Percentiles rank a stretch among this genome's conserved stretches.
Conservation (phyloP, 1,140 invertebrate genomes). For the Hyphantria cunea region DNA sequence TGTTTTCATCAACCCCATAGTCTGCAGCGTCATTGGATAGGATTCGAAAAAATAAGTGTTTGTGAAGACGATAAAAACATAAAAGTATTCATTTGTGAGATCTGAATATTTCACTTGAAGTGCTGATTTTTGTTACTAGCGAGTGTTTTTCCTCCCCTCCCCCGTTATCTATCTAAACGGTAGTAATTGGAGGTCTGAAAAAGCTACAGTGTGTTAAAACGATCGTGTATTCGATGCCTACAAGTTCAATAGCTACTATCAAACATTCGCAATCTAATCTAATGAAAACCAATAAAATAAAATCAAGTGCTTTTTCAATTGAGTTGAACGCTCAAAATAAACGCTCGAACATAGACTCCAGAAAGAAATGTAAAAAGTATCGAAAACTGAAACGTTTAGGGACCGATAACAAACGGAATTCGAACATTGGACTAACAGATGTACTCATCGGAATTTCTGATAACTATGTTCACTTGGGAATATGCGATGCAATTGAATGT, state of each 20-base stretch:
- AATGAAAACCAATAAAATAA: no score
- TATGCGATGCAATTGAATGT: slow-evolving; percentile 25
- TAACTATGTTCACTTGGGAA: slow-evolving; percentile 25
- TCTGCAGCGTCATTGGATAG: no score
- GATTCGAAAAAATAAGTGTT: no score
- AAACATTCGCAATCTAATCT: not conserved
- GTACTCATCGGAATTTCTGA: slow-evolving; percentile 32
- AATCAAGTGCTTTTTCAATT: slow-evolving; percentile 1
- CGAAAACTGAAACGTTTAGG: slow-evolving; percentile 24
- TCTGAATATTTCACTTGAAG: no score
- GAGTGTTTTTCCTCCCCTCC: no score
- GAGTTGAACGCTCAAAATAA: slow-evolving; percentile 8
- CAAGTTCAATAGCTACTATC: slow-evolving; percentile 8
- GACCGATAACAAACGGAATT: slow-evolving; percentile 26
- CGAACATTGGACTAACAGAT: slow-evolving; percentile 25
- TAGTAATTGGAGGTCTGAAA: no score
- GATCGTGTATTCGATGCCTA: slow-evolving; percentile 5
- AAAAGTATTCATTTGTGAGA: no score
- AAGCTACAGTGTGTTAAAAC: no score
- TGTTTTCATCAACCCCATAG: no score
- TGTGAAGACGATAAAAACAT: no score
- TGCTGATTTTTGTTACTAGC: no score
- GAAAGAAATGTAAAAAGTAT: slow-evolving; percentile 15
- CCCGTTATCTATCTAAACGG: no score
- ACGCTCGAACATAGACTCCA: slow-evolving; percentile 9